Evolutionary conservation across 2,797 vertebrate species (phyloP).

Genomic region (Molossus alvarezi): DNA sequence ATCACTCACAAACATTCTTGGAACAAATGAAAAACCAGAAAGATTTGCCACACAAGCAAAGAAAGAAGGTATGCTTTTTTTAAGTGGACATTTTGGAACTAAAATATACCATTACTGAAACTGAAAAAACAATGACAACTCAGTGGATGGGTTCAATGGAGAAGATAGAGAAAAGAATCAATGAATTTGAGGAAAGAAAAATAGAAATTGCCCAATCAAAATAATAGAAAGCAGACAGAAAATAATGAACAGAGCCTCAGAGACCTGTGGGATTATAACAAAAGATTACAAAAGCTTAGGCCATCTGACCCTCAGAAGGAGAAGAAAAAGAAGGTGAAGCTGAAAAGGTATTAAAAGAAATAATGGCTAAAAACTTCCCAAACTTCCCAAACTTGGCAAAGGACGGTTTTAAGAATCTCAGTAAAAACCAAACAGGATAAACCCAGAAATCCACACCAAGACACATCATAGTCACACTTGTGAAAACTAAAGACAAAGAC

Average conservation of each 20-base stretch:
- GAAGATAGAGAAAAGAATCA: background rate
- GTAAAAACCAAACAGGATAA: conserved; percentile 27
- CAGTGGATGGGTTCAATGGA: background rate
- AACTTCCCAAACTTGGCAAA: conserved; percentile 33
- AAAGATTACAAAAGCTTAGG: conserved; percentile 22
- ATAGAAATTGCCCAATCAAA: conserved; percentile 27
- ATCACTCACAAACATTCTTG: background rate
- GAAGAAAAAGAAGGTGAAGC: background rate
- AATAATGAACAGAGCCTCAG: background rate
- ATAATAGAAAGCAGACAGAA: background rate
- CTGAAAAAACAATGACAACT: background rate
- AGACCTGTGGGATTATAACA: background rate
- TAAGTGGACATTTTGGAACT: background rate
- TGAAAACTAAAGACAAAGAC: conserved; percentile 30
- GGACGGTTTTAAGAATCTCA: conserved; percentile 1
- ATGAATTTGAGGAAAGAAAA: background rate
- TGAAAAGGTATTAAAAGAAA: background rate
- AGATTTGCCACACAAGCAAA: conserved; percentile 25
- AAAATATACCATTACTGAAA: conserved; percentile 41
- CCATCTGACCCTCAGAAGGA: background rate
- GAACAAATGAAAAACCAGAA: conserved; percentile 1
- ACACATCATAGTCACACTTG: background rate
- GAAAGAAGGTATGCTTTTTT: background rate
- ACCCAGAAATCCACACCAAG: conserved; percentile 2
- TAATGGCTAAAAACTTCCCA: conserved; percentile 44